Conservation (phyloP, 2,797 vertebrate species). For the Eulemur albifrons region DNA sequence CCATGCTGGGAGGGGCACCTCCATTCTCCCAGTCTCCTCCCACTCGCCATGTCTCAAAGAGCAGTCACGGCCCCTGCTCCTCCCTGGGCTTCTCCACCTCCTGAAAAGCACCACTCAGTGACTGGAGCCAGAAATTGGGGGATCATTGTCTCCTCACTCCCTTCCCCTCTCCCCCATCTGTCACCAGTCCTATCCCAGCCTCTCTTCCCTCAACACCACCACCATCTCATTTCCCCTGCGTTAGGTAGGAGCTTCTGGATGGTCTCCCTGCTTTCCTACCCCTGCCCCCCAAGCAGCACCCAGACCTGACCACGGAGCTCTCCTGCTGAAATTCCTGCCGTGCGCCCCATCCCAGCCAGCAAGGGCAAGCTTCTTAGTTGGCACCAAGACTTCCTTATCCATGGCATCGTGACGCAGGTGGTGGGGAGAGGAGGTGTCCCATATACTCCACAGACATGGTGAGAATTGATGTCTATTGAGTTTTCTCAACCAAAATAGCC, state of each 20-base stretch:
- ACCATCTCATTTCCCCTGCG: not conserved
- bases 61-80: not conserved
- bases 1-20: no score
- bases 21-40: not conserved
- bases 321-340: not conserved
- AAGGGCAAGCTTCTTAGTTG: not conserved
- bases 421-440: fast-evolving
- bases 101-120: not conserved
- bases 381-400: not conserved
- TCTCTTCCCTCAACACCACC: no score
- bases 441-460: not conserved
- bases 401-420: not conserved
- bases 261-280: not conserved
- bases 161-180: not conserved
- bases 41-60: not conserved
- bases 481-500: not conserved
- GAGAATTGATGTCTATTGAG: not conserved
- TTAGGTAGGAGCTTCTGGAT: not conserved
- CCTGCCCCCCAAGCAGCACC: not conserved
- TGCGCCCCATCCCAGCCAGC: fast-evolving
- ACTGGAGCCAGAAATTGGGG: not conserved
- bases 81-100: not conserved
- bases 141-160: no score
- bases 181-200: not conserved
- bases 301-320: not conserved